phyloP scores from a whole-genome alignment of 2,113 vertebrate genomes.

The Xiphorhynchus elegans region DNA sequence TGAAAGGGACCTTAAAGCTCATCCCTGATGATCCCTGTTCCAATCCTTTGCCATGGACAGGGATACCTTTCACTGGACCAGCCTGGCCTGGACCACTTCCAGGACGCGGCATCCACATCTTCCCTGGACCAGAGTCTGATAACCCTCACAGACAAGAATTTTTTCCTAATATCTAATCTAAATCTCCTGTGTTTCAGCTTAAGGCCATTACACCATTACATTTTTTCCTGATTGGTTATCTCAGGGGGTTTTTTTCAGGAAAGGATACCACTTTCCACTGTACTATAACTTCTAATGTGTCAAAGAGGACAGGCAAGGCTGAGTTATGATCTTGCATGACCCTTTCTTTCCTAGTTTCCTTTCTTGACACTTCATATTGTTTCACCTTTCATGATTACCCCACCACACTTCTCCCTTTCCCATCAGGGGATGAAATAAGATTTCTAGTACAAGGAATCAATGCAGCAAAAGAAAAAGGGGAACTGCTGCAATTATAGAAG shows the following conservation, averaged over 20 bases:
- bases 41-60: not conserved
- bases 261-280: not conserved
- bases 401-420: not conserved
- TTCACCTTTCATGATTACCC: not conserved
- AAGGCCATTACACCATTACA: rapidly evolving
- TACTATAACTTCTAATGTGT: not conserved
- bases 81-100: no score
- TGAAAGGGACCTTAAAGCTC: not conserved
- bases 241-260: not conserved
- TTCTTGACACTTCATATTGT: not conserved
- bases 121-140: not conserved
- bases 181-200: not conserved
- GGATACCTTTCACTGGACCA: not conserved
- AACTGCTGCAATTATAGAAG: not conserved
- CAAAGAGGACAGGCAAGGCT: not conserved
- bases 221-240: not conserved
- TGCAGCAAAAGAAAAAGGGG: not conserved
- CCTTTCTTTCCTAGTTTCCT: not conserved
- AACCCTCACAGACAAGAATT: not conserved
- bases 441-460: not conserved
- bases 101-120: not conserved
- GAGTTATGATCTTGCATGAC: not conserved
- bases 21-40: not conserved
- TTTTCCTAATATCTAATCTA: not conserved
- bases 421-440: not conserved